These are phyloP conservation scores for Lordiphosa mommai DNA, from an alignment of 1,140 invertebrate species.

Conservation along the genomic window DNA sequence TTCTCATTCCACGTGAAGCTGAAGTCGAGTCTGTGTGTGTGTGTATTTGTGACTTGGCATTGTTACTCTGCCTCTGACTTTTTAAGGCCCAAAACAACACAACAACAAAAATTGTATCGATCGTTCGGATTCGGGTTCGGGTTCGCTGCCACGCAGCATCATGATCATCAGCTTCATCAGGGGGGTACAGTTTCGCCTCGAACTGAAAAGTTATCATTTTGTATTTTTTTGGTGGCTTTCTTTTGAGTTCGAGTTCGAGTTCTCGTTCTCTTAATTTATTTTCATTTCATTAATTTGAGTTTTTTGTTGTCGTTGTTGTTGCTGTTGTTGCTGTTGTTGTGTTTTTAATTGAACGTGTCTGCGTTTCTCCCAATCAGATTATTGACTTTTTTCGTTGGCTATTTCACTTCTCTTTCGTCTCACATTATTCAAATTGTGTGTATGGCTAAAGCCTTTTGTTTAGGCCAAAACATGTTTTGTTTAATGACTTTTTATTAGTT, in stretches of 20 bases:
- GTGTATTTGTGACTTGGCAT: slow-evolving; percentile 55
- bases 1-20: slow-evolving; percentile 49
- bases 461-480: slow-evolving; percentile 68
- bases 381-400: slow-evolving; percentile 58
- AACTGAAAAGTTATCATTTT: slow-evolving; percentile 75
- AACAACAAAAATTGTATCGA: slow-evolving; percentile 62
- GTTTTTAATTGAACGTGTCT: slow-evolving; percentile 45
- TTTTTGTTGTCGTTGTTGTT: slow-evolving; percentile 40
- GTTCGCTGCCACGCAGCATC: slow-evolving; percentile 50
- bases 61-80: slow-evolving; percentile 72
- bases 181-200: slow-evolving; percentile 74
- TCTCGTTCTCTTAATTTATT: slow-evolving; percentile 54
- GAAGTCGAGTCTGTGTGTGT: slow-evolving; percentile 25
- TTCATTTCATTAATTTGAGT: slow-evolving; percentile 73
- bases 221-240: slow-evolving; percentile 59
- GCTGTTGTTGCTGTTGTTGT: slow-evolving; percentile 2
- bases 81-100: slow-evolving; percentile 69
- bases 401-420: slow-evolving; percentile 1
- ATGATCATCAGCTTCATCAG: slow-evolving; percentile 39
- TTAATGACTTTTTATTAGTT: slow-evolving; percentile 75
- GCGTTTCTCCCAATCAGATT: slow-evolving; percentile 59
- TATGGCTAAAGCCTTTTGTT: slow-evolving; percentile 62
- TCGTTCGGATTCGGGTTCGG: slow-evolving; percentile 42
- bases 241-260: slow-evolving; percentile 34
- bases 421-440: slow-evolving; percentile 61